phyloP scores from a whole-genome alignment of 2,888 invertebrate species.

The Idaea dimidiata region DNA sequence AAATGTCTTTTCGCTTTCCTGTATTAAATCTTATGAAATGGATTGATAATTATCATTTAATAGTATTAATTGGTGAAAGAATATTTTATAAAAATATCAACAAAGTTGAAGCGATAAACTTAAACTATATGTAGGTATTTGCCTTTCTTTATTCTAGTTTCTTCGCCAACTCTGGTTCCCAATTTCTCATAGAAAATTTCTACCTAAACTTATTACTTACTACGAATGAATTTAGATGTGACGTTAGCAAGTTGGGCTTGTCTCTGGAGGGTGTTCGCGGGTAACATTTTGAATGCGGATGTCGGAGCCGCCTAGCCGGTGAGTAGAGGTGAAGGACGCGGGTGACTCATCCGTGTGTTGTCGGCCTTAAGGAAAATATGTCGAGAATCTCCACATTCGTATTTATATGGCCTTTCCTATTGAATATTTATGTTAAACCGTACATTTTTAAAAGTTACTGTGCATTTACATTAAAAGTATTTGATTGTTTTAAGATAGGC shows the following conservation, averaged over 20 bases:
- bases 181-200: background rate
- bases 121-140: background rate
- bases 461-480: too few species aligned
- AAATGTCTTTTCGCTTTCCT: background rate
- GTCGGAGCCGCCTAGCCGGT: slow-evolving; percentile 50
- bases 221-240: slow-evolving; percentile 56
- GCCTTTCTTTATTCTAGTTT: background rate
- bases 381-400: slow-evolving; percentile 38
- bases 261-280: slow-evolving; percentile 35
- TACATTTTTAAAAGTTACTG: background rate
- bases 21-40: background rate
- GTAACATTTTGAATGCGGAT: slow-evolving; percentile 64
- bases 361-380: slow-evolving; percentile 48
- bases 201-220: slow-evolving; percentile 10
- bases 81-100: background rate
- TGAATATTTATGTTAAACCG: background rate
- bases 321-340: slow-evolving; percentile 68
- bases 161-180: background rate
- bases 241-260: slow-evolving; percentile 41
- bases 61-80: background rate
- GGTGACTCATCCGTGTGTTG: slow-evolving; percentile 59
- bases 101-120: background rate
- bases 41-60: background rate
- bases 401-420: slow-evolving; percentile 3
- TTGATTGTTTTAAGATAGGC: background rate